Evolutionary conservation across 2,797 vertebrate species (phyloP).

Genomic region (Harpagifer antarcticus): DNA sequence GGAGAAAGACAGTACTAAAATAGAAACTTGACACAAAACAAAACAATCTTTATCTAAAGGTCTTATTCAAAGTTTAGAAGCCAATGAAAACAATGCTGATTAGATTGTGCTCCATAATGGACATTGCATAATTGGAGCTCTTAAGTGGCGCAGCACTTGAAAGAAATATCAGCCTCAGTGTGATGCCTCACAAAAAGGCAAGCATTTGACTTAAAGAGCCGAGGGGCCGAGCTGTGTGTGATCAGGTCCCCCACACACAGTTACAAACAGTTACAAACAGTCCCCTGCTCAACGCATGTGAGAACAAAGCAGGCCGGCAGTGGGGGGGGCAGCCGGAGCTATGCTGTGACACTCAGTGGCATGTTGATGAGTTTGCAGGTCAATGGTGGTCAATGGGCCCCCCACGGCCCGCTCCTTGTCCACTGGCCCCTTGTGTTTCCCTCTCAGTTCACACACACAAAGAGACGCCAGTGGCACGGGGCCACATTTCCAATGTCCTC

Average conservation of each 20-base stretch:
- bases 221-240: slow-evolving; percentile 68
- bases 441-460: slow-evolving; percentile 87
- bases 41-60: neutral
- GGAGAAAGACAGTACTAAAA: too few relatives aligned
- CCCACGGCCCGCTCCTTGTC: slow-evolving; percentile 79
- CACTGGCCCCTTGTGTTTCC: slow-evolving; percentile 81
- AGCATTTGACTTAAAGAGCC: slow-evolving; percentile 56
- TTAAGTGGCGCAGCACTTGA: slow-evolving; percentile 18
- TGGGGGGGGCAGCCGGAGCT: slow-evolving; percentile 75
- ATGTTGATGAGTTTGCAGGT: slow-evolving; percentile 88
- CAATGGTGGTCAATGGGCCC: slow-evolving; percentile 83
- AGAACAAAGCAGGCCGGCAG: slow-evolving; percentile 75
- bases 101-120: slow-evolving; percentile 22
- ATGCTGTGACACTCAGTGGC: slow-evolving; percentile 83
- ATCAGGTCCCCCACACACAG: slow-evolving; percentile 77
- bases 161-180: slow-evolving; percentile 45
- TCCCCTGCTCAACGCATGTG: slow-evolving; percentile 68
- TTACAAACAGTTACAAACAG: slow-evolving; percentile 76
- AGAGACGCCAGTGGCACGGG: slow-evolving; percentile 74
- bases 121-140: slow-evolving; percentile 38
- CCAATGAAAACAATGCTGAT: slow-evolving; percentile 22
- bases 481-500: slow-evolving; percentile 75
- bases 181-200: slow-evolving; percentile 56
- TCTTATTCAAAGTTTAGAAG: slow-evolving; percentile 16
- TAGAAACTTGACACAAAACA: too few relatives aligned